Evolutionary conservation across 2,113 vertebrate genomes (phyloP), one percentile per base, ranked within the genome.

Genomic region (Tapirus terrestris): DNA sequence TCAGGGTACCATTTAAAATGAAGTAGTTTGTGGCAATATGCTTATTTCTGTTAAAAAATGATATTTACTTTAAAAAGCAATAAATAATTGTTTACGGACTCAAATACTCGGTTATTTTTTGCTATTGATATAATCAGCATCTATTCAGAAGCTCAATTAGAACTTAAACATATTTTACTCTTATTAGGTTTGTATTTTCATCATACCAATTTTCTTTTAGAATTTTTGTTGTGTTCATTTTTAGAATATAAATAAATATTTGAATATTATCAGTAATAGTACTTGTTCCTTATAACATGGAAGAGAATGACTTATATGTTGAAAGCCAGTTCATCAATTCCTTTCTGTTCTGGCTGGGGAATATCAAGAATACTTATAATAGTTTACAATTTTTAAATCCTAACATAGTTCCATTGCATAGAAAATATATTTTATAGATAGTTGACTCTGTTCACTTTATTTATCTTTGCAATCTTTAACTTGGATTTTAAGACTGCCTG

Each of bases 121-220:
- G 27, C 4, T 72, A 21, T 97, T 96, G 72, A 33, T 98, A 70
- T 83, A 95, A 97, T 96, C 80, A 96, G 53, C 73, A 82, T 81
- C 58, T 68, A 39, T 96, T 97, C 83, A 97, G 95, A 39, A 94
- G 13, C 27, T 98, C 87, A 97, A 92, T 96, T 91, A 93, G 67
- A 70, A 94, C 31, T 80, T 36, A 85, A 97, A 89, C 23, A 31
- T 14, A 8, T 61, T 93, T 97, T 65, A 96, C 29, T 94, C 33
- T 33, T 61, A 77, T 17, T 60, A 81, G 45, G 82, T 94, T 86
- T 94, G 39, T 79, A 68, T 94, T 97, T 97, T 97, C 27, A 94
- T 95, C 70, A 45, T 91, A 6, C 23, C 0, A 17, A 17, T 79
- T 67, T 51, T 70, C 79, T 63, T 80, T 61, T 0, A 17, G 0